Conservation (phyloP, 2,888 invertebrate genomes). For the Dorcus parallelipipedus region DNA sequence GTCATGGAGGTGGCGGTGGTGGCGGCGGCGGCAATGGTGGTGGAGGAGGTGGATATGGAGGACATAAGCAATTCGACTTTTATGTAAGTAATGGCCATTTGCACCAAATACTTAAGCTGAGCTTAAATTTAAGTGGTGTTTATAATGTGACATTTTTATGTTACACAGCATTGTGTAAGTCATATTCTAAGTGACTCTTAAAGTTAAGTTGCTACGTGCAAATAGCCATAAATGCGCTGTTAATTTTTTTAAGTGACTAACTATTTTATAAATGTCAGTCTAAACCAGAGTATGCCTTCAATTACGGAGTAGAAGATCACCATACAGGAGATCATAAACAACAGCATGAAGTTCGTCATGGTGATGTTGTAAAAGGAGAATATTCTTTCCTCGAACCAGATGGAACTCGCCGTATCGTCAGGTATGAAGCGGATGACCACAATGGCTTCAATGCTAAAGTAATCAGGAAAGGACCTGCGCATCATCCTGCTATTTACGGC, state of each 20-base stretch:
- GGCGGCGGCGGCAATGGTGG: too few relatives aligned
- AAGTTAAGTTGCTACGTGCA: too few relatives aligned
- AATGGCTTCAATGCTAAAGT: conserved; percentile 45
- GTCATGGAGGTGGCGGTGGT: too few relatives aligned
- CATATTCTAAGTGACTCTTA: too few relatives aligned
- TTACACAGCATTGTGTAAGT: too few relatives aligned
- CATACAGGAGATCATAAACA: conserved; percentile 49
- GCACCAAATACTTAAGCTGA: too few relatives aligned
- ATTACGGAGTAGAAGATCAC: conserved; percentile 46
- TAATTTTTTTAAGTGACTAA: too few relatives aligned
- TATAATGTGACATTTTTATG: too few relatives aligned
- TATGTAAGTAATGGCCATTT: conserved; percentile 13
- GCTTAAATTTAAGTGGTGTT: too few relatives aligned
- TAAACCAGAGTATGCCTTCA: conserved; percentile 47
- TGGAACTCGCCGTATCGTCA: conserved; percentile 46
- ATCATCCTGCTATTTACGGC: conserved; percentile 6
- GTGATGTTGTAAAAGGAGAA: conserved; percentile 45
- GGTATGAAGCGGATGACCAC: conserved; percentile 47
- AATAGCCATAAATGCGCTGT: too few relatives aligned
- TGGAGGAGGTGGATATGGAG: not conserved
- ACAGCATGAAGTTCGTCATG: conserved; percentile 46
- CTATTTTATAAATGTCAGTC: conserved; percentile 20
- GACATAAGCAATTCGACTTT: conserved; percentile 5
- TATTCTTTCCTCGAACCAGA: conserved; percentile 49
- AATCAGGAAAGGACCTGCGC: conserved; percentile 12